Conservation (phyloP, 1,140 invertebrate genomes). For the Limonius californicus region DNA sequence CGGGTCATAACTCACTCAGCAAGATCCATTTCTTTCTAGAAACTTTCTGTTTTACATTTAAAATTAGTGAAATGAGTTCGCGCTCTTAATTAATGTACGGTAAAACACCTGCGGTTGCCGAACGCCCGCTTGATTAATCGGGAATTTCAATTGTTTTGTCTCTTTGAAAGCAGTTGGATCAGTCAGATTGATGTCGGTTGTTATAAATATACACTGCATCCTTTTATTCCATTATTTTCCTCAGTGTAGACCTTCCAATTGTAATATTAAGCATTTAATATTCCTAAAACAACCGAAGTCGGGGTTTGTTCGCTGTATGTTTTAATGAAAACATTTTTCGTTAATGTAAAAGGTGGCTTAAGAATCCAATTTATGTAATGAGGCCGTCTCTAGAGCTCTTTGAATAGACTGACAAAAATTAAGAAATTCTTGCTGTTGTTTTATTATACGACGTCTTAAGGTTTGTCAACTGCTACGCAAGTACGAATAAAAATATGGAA, state of each 20-base stretch:
- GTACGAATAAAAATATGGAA: too few relatives aligned
- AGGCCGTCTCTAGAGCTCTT: background rate
- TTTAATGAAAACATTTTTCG: background rate
- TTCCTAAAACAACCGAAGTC: background rate
- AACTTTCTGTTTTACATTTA: conserved; percentile 9
- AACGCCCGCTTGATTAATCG: conserved; percentile 5
- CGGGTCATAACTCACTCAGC: background rate
- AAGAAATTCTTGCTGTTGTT: too few relatives aligned
- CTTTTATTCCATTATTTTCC: background rate
- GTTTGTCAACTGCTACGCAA: too few relatives aligned
- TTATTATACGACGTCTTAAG: too few relatives aligned
- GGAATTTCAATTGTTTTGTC: conserved; percentile 11
- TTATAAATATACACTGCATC: background rate
- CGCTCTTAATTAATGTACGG: conserved; percentile 7
- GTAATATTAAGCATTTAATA: conserved; percentile 3
- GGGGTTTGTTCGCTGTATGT: background rate
- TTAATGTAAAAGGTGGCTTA: background rate
- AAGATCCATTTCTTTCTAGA: conserved; percentile 5
- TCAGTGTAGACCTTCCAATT: background rate
- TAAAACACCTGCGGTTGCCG: conserved; percentile 8
- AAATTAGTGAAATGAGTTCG: conserved; percentile 11
- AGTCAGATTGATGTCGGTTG: conserved; percentile 9
- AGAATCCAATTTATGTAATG: background rate
- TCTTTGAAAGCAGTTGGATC: conserved; percentile 6
- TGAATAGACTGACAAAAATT: too few relatives aligned